A percentile compares a stretch with the other conserved stretches of the same genome.
These are phyloP conservation scores for Lasioglossum vierecki DNA, from an alignment of 2,888 invertebrate species.

Conservation along the genomic window DNA sequence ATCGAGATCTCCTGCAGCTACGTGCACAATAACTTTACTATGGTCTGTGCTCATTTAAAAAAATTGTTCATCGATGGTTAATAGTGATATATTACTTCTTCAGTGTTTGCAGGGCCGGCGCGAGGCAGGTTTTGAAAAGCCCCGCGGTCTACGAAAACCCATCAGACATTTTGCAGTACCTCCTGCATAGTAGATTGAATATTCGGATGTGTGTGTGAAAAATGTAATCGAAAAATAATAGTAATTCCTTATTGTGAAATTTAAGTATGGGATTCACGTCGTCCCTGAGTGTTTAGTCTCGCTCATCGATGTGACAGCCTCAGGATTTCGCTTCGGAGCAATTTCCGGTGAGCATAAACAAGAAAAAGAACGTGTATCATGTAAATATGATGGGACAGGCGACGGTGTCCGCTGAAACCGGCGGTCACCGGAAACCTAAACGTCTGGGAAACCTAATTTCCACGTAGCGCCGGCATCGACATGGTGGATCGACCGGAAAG, in stretches of 20 bases:
- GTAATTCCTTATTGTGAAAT: no score
- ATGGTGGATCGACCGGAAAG: constrained; percentile 66
- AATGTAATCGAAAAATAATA: no score
- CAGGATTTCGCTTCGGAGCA: not conserved
- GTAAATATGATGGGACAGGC: not conserved
- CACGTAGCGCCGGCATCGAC: constrained; percentile 63
- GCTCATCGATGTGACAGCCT: not conserved
- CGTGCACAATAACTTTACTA: no score
- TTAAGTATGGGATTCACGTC: no score
- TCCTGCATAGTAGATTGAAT: no score
- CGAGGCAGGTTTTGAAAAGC: no score
- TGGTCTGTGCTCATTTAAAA: no score
- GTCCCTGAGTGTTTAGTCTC: not conserved
- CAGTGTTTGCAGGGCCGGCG: not conserved
- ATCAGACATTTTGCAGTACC: no score
- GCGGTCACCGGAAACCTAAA: not conserved
- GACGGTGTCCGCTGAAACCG: not conserved
- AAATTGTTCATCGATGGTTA: not conserved
- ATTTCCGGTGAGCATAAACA: not conserved
- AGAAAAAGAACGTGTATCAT: not conserved
- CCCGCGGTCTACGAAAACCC: no score
- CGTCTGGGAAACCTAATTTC: constrained; percentile 11
- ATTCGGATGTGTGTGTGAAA: no score
- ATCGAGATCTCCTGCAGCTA: not conserved
- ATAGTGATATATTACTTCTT: not conserved